Conservation (phyloP, 2,113 vertebrate species). For the human region GRCh38 chr12:114629001-114629500, state of each 20-base stretch:
- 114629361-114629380: rapidly evolving
- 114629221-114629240: not conserved
- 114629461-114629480: not conserved
- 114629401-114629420: not conserved
- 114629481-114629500: too few species aligned
- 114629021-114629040: not conserved
- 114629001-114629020: too few species aligned
- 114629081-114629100: not conserved
- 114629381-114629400: not conserved
- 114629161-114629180: rapidly evolving
- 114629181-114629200: too few species aligned
- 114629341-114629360: rapidly evolving
- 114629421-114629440: too few species aligned
- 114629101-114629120: not conserved
- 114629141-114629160: too few species aligned
- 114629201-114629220: rapidly evolving
- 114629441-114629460: too few species aligned
- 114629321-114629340: too few species aligned
- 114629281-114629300: not conserved
- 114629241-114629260: not conserved
- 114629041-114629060: not conserved
- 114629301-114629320: not conserved
- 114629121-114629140: not conserved
- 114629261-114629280: too few species aligned
- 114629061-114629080: not conserved